Base-by-base conservation (phyloP, 1,140 invertebrate species). In the Tetramorium parvispinum region DNA sequence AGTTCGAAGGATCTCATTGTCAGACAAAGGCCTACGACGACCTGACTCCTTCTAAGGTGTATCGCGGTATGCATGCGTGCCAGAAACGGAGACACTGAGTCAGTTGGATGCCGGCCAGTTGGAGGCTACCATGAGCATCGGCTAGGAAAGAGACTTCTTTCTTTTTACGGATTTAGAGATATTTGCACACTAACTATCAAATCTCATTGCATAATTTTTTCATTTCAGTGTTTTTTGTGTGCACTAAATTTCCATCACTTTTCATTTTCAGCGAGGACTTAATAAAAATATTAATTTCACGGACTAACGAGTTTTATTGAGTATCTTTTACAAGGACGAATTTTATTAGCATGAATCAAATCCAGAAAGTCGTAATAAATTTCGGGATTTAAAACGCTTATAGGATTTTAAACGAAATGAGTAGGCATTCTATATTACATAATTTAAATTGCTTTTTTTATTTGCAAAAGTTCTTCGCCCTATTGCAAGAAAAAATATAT, bases 61-160 rank as follows among this genome's bases (percentile, higher is more conserved):
- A 87, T n/a, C 81, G 88, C 81, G 85, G 51, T 71, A 43, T 71
- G 75, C 87, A 90, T 87, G 88, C 88, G 90, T 90, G 89, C 90
- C 89, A 93, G 91, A 93, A 93, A 93, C 92, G 92, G 90, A 92
- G 91, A 77, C 91, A 88, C 86, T 85, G 78, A 81, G 65, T 85
- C 89, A 91, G 89, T 91, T 92, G 91, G 77, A 90, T 85, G 91
- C 68, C 57, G 79, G 75, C 75, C 32, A 32, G 32, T 32, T 32
- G 32, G 68, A 70, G 78, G 87, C 78, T 75, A 24, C 57, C 24
- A 4, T 21, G 49, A 13, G 32, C 24, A 63, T 40, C 77, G 46
- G 18, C n/a, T 27, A 43, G 37, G 40, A 40, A 43, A 53, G 40
- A 79, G 21, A 53, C 8, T 82, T 70, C 78, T 86, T 16, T 16